These are phyloP conservation scores for Hyla sarda DNA, from an alignment of 2,113 vertebrate genomes.

Conservation along the genomic window DNA sequence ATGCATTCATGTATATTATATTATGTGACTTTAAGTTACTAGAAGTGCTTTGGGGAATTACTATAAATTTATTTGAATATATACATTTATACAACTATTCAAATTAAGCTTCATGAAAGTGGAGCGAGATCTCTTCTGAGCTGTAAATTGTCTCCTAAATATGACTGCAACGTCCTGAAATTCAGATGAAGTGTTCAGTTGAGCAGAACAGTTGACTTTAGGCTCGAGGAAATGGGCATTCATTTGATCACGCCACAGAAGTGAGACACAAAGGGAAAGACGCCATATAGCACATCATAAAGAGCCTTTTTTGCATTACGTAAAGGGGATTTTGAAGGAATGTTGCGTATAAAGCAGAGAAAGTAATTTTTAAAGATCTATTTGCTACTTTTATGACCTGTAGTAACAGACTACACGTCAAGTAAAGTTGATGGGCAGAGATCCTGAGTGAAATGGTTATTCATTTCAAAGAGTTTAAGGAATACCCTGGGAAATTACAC, in stretches of 20 bases:
- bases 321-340: constrained; percentile 10
- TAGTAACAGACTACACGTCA: constrained; percentile 23
- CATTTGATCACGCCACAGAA: constrained; percentile 26
- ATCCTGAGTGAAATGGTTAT: not conserved
- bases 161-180: constrained; percentile 3
- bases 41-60: no score
- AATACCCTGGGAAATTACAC: constrained; percentile 35
- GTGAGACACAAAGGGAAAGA: constrained; percentile 11
- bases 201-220: constrained; percentile 5
- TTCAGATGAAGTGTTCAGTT: constrained; percentile 13
- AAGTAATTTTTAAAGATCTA: constrained; percentile 24
- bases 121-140: not conserved
- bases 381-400: constrained; percentile 37
- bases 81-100: no score
- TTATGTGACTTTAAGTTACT: no score
- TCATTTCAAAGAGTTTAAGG: constrained; percentile 9
- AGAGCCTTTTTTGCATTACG: constrained; percentile 35
- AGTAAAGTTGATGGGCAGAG: not conserved
- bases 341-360: not conserved
- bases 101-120: no score
- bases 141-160: not conserved
- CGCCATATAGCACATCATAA: not conserved
- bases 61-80: no score
- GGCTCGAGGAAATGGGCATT: not conserved
- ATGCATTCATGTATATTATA: no score